Base-by-base conservation (phyloP, 2,888 invertebrate species). In the Iselma pallidipennis region DNA sequence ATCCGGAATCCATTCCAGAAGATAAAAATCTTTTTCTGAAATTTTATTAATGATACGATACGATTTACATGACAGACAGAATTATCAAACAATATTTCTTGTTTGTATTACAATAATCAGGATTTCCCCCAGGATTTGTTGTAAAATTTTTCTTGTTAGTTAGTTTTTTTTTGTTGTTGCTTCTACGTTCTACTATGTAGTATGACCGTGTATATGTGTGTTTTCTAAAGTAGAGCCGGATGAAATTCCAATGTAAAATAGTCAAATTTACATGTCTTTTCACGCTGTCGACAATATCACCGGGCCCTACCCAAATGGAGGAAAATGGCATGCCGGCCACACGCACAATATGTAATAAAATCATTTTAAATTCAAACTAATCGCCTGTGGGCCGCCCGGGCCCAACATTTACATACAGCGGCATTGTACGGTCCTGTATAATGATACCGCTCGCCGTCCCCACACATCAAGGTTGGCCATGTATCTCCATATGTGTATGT, bases 1-100 rank as follows among this genome's bases (percentile, higher is more conserved):
- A 29, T 29, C 12, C 29, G 29, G 29, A 29, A 29, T 29, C 12
- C 12, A 12, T 29, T 29, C 5, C 12, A 29, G 14, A 33, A 14
- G 37, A 37, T 37, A 37, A 7, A 16, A 37, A 37, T 37, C 37
- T 37, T 16, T 16, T 5, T n/a, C n/a, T 16, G 7, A 16, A 6
- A 2, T 37, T 14, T 62, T 62, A 62, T 62, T 62, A 62, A 62
- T 62, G 62, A 62, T 55, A 49, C 21, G 28, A 52, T 55, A 57
- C 55, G 52, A 62, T 55, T 62, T 59, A 59, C 58, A 62, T 55
- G 62, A 62, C 62, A 62, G 59, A 51, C 29, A 55, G 49, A 59
- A 59, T 62, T 62, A 59, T 62, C 59, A 58, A 29, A 50, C 12
- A 12, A 10, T 10, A 12, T 29, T 2, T 12, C 9, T 14, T 37